Evolutionary conservation across 1,140 invertebrate genomes (phyloP).

Genomic region (Globodera ellingtonae): DNA sequence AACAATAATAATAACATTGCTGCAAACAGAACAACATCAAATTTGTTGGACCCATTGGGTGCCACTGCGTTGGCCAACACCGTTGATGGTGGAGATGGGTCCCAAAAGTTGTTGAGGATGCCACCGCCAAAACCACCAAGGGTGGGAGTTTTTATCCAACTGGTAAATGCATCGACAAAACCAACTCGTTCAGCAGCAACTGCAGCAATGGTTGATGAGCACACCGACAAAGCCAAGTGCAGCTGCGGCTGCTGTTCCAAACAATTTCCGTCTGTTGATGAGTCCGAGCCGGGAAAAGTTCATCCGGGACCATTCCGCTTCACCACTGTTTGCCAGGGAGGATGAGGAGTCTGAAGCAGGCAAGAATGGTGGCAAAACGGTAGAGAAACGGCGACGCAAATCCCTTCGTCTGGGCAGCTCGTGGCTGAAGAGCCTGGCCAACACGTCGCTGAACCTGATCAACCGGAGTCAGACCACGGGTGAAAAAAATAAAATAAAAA

Average conservation of each 20-base stretch:
- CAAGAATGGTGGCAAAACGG: constrained; percentile 28
- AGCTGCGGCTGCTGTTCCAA: not conserved
- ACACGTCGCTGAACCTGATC: constrained; percentile 54
- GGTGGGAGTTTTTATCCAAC: no score
- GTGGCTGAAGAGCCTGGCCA: constrained; percentile 56
- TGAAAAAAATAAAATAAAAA: constrained; percentile 13
- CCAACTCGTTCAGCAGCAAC: not conserved
- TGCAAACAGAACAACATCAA: not conserved
- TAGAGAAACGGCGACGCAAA: constrained; percentile 12
- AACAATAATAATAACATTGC: constrained; percentile 9
- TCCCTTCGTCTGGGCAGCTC: constrained; percentile 42
- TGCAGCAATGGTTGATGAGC: not conserved
- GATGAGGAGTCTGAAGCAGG: constrained; percentile 21
- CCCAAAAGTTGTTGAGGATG: no score
- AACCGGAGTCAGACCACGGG: constrained; percentile 52
- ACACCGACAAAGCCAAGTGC: not conserved
- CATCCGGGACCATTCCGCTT: constrained; percentile 49
- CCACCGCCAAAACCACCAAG: no score
- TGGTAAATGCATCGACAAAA: no score
- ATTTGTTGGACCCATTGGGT: no score
- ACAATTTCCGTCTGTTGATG: constrained; percentile 32
- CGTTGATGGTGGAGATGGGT: no score
- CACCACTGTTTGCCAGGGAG: constrained; percentile 51
- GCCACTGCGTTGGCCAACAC: no score
- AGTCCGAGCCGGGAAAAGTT: constrained; percentile 59